phyloP scores from a whole-genome alignment of 2,797 vertebrate genomes.

The Rhinichthys osculus region DNA sequence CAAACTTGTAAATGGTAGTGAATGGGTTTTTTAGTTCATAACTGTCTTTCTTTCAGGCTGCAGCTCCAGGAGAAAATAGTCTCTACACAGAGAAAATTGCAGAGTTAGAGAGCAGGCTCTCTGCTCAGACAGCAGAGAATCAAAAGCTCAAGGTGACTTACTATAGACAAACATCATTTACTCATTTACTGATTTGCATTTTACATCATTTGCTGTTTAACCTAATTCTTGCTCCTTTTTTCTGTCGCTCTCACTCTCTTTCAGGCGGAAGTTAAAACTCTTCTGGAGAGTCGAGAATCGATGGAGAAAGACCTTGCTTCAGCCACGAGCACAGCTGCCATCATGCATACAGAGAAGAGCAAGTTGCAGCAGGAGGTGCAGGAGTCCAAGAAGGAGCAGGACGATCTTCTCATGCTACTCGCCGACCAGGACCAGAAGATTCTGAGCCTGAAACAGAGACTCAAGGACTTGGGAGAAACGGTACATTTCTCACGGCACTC shows the following conservation, averaged over 20 bases:
- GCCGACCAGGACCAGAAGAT: constrained; percentile 99
- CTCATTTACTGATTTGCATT: neutral
- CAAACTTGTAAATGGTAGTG: neutral
- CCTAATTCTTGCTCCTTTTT: neutral
- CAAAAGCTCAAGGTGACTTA: constrained; percentile 85
- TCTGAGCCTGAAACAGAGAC: constrained; percentile 81
- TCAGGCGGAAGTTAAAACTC: constrained; percentile 82
- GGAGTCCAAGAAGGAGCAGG: constrained; percentile 96
- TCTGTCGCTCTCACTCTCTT: neutral
- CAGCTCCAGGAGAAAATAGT: constrained; percentile 58
- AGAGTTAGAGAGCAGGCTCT: constrained; percentile 82
- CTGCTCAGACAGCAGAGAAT: constrained; percentile 78
- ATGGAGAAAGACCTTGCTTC: constrained; percentile 89
- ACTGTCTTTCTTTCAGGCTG: constrained; percentile 54
- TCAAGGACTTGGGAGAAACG: constrained; percentile 90
- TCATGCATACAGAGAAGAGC: constrained; percentile 89
- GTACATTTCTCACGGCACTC: constrained; percentile 71
- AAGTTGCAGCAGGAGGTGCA: constrained; percentile 88
- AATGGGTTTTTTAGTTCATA: neutral
- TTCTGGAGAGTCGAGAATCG: constrained; percentile 75
- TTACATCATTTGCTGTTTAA: neutral
- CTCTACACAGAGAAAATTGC: constrained; percentile 62
- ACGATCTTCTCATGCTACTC: constrained; percentile 94
- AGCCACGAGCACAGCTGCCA: constrained; percentile 87
- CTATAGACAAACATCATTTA: neutral